Conservation (phyloP, 2,888 invertebrate genomes). For the Carcina quercana region DNA sequence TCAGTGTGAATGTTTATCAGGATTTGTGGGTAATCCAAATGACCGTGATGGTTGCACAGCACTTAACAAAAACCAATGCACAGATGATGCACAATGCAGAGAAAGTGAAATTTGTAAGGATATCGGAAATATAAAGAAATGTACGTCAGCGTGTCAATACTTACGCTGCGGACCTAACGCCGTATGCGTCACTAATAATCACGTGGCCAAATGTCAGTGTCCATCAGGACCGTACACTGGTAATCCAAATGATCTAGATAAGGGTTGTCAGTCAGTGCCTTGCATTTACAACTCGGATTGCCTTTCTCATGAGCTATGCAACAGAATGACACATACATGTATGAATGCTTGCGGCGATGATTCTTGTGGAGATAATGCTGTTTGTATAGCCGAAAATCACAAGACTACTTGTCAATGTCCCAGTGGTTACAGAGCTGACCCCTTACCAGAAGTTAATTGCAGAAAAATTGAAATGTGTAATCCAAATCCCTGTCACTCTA, state of each 20-base stretch:
- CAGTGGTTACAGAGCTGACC: conserved; percentile 86
- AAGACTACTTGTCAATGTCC: conserved; percentile 90
- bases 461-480: conserved; percentile 80
- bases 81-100: conserved; percentile 85
- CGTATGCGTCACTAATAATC: conserved; percentile 91
- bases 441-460: conserved; percentile 89
- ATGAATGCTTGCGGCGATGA: conserved; percentile 86
- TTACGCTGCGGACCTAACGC: conserved; percentile 89
- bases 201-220: conserved; percentile 92
- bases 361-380: conserved; percentile 89
- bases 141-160: conserved; percentile 85
- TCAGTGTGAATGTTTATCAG: conserved; percentile 87
- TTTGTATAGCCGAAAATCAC: conserved; percentile 91
- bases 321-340: conserved; percentile 88
- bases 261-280: conserved; percentile 86
- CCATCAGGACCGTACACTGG: conserved; percentile 91
- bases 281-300: conserved; percentile 93
- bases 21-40: conserved; percentile 92
- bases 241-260: conserved; percentile 84
- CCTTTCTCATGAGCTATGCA: conserved; percentile 84
- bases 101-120: conserved; percentile 87
- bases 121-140: conserved; percentile 76
- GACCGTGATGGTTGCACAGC: conserved; percentile 90
- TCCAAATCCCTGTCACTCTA: conserved; percentile 86
- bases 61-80: conserved; percentile 82